These are phyloP conservation scores for Lagocephalus sceleratus DNA, from an alignment of 2,797 vertebrate genomes.

Conservation along the genomic window DNA sequence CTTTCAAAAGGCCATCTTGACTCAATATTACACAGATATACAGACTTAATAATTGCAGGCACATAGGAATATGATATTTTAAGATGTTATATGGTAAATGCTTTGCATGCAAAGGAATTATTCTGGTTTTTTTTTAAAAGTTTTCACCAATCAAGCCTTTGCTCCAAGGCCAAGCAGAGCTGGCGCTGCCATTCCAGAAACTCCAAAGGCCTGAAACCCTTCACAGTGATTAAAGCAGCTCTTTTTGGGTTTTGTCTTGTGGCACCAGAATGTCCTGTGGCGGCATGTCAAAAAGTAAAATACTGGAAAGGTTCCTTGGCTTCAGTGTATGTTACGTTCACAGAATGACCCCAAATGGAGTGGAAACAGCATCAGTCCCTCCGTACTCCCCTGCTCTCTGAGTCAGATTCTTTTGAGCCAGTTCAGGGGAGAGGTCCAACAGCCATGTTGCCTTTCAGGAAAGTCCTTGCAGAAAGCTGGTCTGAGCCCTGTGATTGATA, in stretches of 20 bases:
- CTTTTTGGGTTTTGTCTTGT: constrained; percentile 36
- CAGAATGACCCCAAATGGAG: constrained; percentile 30
- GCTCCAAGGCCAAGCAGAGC: constrained; percentile 33
- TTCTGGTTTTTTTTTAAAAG: constrained; percentile 38
- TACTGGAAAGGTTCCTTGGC: constrained; percentile 46
- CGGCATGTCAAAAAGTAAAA: constrained; percentile 38
- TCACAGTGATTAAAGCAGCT: constrained; percentile 54
- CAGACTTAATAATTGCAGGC: neutral
- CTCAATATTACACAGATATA: neutral
- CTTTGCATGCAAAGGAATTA: constrained; percentile 34
- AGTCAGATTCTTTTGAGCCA: constrained; percentile 37
- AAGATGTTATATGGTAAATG: constrained; percentile 40
- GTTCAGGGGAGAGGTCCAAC: constrained; percentile 35
- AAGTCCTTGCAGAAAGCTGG: constrained; percentile 45
- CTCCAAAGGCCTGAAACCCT: constrained; percentile 41
- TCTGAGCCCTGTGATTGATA: constrained; percentile 59
- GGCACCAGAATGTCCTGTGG: constrained; percentile 49
- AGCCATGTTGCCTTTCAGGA: constrained; percentile 36
- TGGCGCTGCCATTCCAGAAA: constrained; percentile 36
- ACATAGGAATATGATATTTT: constrained; percentile 22
- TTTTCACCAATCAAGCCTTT: constrained; percentile 58
- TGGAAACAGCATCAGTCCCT: constrained; percentile 41
- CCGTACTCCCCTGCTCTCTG: constrained; percentile 19
- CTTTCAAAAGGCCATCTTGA: neutral
- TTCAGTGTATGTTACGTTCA: constrained; percentile 21